Base-by-base conservation (phyloP, 2,888 invertebrate species). In the Carabus problematicus region DNA sequence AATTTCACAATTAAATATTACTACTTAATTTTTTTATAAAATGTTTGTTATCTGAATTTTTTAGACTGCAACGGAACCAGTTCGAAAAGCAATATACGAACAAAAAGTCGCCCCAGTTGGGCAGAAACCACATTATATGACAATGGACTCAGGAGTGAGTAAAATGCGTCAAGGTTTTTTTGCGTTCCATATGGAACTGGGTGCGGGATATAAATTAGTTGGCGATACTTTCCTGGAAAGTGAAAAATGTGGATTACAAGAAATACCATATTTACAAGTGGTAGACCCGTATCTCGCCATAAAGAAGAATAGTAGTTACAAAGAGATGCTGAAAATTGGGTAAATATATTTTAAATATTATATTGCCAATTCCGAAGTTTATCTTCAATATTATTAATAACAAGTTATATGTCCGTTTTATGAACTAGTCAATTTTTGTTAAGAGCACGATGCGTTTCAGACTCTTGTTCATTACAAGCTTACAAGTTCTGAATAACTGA, bases 181-280 rank as follows among this genome's bases (percentile, higher is more conserved):
- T 75, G 89, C 88, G 1, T 90, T 90, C 73, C 88, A 91, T 76
- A 87, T 87, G 78, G 91, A 91, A 78, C 82, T 85, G 0, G 86
- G 88, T 0, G 85, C 87, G 0, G 88, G 88, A 0, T 91, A 90
- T 77, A 87, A 89, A 76, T 81, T 90, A 39, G 86, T 91, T 0
- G 86, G 86, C 14, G 88, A 89, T 77, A 88, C 86, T 64, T 91
- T 88, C 76, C 81, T 84, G 14, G 91, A 91, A 77, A 85, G 85
- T 11, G 88, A 91, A 78, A 91, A 91, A 77, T 91, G 91, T 76
- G 88, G 88, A 0, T 79, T 91, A 18, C 85, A 86, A 67, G 90
- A 90, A 76, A 85, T 88, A 0, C 83, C 83, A 72, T 86, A 83
- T 74, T 82, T 85, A 42, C 85, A 85, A 72, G 82, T 85, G 64